Percentiles rank a stretch among this genome's conserved stretches.
phyloP scores from a whole-genome alignment of 2,113 vertebrate genomes.

The Malurus elegans region DNA sequence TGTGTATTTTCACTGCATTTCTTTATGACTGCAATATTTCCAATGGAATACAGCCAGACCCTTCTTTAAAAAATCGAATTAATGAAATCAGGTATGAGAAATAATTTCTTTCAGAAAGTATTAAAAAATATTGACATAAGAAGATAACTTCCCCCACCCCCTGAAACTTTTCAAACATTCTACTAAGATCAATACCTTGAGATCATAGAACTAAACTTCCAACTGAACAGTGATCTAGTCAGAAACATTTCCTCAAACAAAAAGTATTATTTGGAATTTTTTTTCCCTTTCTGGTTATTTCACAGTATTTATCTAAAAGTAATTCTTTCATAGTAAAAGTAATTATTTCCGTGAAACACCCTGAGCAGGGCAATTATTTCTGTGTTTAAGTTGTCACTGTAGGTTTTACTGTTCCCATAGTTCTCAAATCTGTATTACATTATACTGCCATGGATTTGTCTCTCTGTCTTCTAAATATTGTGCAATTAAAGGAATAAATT shows the following conservation, averaged over 20 bases:
- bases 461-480: not conserved
- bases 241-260: not conserved
- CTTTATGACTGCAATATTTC: not conserved
- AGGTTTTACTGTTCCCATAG: not conserved
- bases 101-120: not conserved
- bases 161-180: not conserved
- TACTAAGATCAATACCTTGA: not conserved
- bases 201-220: not conserved
- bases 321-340: not conserved
- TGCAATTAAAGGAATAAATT: not conserved
- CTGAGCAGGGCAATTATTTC: not conserved
- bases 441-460: not conserved
- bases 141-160: not conserved
- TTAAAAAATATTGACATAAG: not conserved
- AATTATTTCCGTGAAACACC: not conserved
- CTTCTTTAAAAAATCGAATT: slow-evolving; percentile 11
- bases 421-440: not conserved
- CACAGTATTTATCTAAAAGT: not conserved
- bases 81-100: not conserved
- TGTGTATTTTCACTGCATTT: not conserved
- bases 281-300: not conserved
- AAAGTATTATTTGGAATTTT: not conserved
- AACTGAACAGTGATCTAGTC: not conserved
- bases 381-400: not conserved
- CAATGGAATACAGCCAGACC: not conserved